Percentiles rank a stretch among this genome's conserved stretches.
These are phyloP conservation scores for Galerucella calmariensis DNA, from an alignment of 2,888 invertebrate genomes.

Conservation along the genomic window DNA sequence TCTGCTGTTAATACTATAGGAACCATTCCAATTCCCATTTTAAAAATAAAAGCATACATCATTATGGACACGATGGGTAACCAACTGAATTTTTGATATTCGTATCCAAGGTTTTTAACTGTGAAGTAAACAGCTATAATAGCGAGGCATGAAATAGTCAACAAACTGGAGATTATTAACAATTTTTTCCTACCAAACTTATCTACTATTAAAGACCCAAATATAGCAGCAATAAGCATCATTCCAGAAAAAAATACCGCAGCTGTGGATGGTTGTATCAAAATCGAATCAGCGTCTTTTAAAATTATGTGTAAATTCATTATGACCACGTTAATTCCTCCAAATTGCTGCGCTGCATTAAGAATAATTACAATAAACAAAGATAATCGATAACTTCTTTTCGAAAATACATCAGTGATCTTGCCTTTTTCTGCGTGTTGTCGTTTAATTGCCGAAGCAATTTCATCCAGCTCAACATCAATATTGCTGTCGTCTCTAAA, in stretches of 20 bases:
- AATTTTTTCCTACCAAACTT: conserved; percentile 60
- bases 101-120: conserved; percentile 53
- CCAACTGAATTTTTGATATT: conserved; percentile 53
- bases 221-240: conserved; percentile 59
- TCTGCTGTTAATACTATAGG: conserved; percentile 62
- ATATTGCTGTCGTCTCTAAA: conserved; percentile 54
- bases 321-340: conserved; percentile 62
- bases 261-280: conserved; percentile 54
- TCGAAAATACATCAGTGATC: conserved; percentile 58
- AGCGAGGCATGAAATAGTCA: conserved; percentile 58
- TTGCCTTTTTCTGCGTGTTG: conserved; percentile 60
- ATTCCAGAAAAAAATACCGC: conserved; percentile 60
- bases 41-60: conserved; percentile 56
- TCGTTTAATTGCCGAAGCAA: conserved; percentile 57
- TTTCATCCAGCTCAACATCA: conserved; percentile 60
- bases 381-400: conserved; percentile 61
- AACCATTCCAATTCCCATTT: conserved; percentile 60
- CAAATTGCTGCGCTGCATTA: conserved; percentile 62
- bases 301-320: conserved; percentile 63
- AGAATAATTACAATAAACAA: conserved; percentile 60
- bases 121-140: conserved; percentile 59
- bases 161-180: conserved; percentile 56
- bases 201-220: conserved; percentile 59
- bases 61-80: conserved; percentile 53
- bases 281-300: conserved; percentile 58